phyloP scores from a whole-genome alignment of 2,113 vertebrate species.

The Oncorhynchus masou region DNA sequence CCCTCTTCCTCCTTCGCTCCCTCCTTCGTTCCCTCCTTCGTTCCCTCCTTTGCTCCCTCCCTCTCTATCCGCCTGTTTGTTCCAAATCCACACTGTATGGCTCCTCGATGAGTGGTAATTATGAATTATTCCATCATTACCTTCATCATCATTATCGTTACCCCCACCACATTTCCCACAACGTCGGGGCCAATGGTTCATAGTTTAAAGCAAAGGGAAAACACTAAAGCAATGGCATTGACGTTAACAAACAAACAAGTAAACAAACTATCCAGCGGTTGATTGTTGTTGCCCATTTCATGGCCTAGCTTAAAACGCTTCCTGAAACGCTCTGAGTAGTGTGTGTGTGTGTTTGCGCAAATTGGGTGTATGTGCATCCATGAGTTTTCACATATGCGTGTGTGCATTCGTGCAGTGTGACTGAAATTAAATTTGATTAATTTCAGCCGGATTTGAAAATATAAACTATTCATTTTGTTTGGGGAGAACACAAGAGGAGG shows the following conservation, averaged over 20 bases:
- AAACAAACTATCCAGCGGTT: slow-evolving; percentile 36
- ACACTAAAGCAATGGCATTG: slow-evolving; percentile 41
- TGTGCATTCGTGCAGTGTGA: slow-evolving; percentile 46
- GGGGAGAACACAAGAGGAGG: slow-evolving; percentile 62
- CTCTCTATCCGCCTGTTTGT: slow-evolving; percentile 50
- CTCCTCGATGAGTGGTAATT: slow-evolving; percentile 65
- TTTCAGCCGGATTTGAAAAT: slow-evolving; percentile 67
- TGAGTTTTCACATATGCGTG: slow-evolving; percentile 21
- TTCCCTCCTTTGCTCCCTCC: neutral
- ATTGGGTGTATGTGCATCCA: neutral
- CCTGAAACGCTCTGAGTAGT: slow-evolving; percentile 54
- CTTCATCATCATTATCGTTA: slow-evolving; percentile 65
- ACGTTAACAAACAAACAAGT: slow-evolving; percentile 43
- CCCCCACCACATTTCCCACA: slow-evolving; percentile 47
- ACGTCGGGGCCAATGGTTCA: slow-evolving; percentile 38
- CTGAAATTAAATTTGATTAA: slow-evolving; percentile 67
- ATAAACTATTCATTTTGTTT: slow-evolving; percentile 71
- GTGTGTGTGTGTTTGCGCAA: slow-evolving; percentile 41
- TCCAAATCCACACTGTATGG: slow-evolving; percentile 59
- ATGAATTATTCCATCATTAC: slow-evolving; percentile 68
- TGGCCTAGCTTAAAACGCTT: slow-evolving; percentile 50
- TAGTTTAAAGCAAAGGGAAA: slow-evolving; percentile 24
- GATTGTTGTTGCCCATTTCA: slow-evolving; percentile 29
- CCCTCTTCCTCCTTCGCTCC: neutral
- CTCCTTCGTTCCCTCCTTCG: slow-evolving; percentile 6